Conservation (phyloP, 1,140 invertebrate genomes). For the roundworm (Caenorhabditis elegans) region WBcel235 BX284605.5:12973501-12974000, state of each 20-base stretch:
- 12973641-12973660: constrained; percentile 99
- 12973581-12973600: constrained; percentile 63
- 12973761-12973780: constrained; percentile 84
- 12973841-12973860: constrained; percentile 51
- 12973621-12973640: constrained; percentile 79
- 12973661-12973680: constrained; percentile 89
- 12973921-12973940: too few relatives aligned
- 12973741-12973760: constrained; percentile 88
- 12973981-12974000: too few relatives aligned
- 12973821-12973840: constrained; percentile 73
- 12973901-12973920: too few relatives aligned
- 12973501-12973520: constrained; percentile 48
- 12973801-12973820: constrained; percentile 79
- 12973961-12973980: too few relatives aligned
- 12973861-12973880: background rate
- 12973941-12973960: too few relatives aligned
- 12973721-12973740: constrained; percentile 77
- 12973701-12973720: background rate
- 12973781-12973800: constrained; percentile 76
- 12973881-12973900: constrained; percentile 32
- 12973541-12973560: background rate
- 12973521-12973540: background rate
- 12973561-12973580: constrained; percentile 13
- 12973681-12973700: background rate
- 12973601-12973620: constrained; percentile 65